These are phyloP conservation scores for Harpalus rufipes DNA, from an alignment of 2,888 invertebrate genomes.

Conservation along the genomic window DNA sequence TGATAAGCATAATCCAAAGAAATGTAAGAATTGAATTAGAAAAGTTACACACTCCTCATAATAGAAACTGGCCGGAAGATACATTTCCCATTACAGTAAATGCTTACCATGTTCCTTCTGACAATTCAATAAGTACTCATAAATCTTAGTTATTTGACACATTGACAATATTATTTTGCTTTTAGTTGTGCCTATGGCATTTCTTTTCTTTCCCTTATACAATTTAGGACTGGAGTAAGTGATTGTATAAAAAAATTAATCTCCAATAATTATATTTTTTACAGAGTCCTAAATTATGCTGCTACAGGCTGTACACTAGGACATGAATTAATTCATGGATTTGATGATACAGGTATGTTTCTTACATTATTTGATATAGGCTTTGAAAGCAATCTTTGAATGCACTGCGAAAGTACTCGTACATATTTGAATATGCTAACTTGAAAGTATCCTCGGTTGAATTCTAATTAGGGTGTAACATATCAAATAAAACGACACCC, in stretches of 20 bases:
- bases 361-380: neutral
- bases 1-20: conserved; percentile 81
- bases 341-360: conserved; percentile 77
- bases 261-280: conserved; percentile 70
- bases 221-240: conserved; percentile 91
- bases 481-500: no score
- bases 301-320: conserved; percentile 78
- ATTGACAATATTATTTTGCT: conserved; percentile 62
- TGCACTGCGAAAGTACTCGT: no score
- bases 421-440: neutral
- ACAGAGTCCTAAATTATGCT: conserved; percentile 89
- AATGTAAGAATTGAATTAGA: conserved; percentile 76
- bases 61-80: conserved; percentile 86
- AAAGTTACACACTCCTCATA: conserved; percentile 79
- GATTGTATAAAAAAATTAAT: conserved; percentile 28
- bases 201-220: conserved; percentile 91
- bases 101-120: conserved; percentile 88
- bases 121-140: conserved; percentile 86
- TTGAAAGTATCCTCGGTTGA: no score
- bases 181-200: conserved; percentile 90
- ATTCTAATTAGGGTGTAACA: no score
- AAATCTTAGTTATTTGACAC: neutral
- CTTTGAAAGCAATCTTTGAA: no score
- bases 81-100: conserved; percentile 87
- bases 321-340: conserved; percentile 80